Percentiles rank a stretch among this genome's conserved stretches.
phyloP scores from a whole-genome alignment of 2,797 vertebrate species.

The Typhlichthys subterraneus region DNA sequence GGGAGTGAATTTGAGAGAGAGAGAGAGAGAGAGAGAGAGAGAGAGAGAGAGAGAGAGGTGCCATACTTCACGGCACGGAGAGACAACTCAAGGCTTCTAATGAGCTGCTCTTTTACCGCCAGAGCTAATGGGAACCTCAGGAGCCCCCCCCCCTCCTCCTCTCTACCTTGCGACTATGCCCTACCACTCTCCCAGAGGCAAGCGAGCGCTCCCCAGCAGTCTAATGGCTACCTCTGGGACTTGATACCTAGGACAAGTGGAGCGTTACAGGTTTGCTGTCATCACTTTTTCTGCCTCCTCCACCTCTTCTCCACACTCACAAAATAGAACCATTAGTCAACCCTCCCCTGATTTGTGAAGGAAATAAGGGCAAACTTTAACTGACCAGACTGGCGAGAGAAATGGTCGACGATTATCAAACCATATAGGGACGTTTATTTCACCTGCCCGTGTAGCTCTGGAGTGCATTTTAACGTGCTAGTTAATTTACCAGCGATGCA shows the following conservation, averaged over 20 bases:
- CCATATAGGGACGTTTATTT: constrained; percentile 18
- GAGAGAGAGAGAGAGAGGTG: constrained; percentile 50
- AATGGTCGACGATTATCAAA: constrained; percentile 30
- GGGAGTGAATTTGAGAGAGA: constrained; percentile 51
- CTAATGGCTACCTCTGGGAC: constrained; percentile 74
- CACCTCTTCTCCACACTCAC: constrained; percentile 4
- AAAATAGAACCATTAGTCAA: constrained; percentile 1
- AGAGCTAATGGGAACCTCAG: constrained; percentile 75
- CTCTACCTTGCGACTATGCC: constrained; percentile 14
- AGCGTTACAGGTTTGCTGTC: constrained; percentile 51
- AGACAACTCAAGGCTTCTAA: constrained; percentile 67
- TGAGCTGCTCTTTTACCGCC: constrained; percentile 79
- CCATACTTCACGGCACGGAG: constrained; percentile 38
- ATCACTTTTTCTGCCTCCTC: constrained; percentile 47
- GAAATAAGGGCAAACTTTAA: background rate
- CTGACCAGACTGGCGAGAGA: background rate
- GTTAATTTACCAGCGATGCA: constrained; percentile 64
- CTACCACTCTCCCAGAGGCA: constrained; percentile 54
- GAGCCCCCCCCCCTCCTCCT: constrained; percentile 48
- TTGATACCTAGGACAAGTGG: constrained; percentile 61
- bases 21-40: constrained; percentile 58
- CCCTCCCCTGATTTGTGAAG: background rate
- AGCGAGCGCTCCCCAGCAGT: constrained; percentile 42
- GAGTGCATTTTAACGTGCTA: constrained; percentile 31
- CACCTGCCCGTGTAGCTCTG: constrained; percentile 2